phyloP scores from a whole-genome alignment of 1,140 invertebrate species.

The Lineus longissimus region DNA sequence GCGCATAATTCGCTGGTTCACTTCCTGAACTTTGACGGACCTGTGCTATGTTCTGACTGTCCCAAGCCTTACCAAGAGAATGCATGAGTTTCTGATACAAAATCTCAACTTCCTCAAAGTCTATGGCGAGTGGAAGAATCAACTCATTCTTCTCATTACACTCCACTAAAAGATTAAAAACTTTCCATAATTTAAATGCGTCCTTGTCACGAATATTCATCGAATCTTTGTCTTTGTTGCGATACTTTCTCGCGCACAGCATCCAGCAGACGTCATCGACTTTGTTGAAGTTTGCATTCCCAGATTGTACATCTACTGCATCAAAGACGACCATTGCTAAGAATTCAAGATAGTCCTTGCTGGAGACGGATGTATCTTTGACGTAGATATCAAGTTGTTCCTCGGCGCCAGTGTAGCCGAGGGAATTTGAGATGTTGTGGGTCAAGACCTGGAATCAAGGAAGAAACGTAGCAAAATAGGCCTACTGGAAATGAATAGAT shows the following conservation, averaged over 20 bases:
- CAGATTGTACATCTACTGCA: conserved; percentile 46
- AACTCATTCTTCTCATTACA: conserved; percentile 27
- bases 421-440: conserved; percentile 67
- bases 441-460: conserved; percentile 66
- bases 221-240: conserved; percentile 55
- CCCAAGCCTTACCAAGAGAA: conserved; percentile 24
- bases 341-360: conserved; percentile 71
- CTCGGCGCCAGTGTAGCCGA: conserved; percentile 71
- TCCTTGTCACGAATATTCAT: conserved; percentile 63
- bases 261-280: conserved; percentile 74
- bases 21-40: not conserved
- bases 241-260: conserved; percentile 65
- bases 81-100: conserved; percentile 40
- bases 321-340: conserved; percentile 71
- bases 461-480: conserved; percentile 15
- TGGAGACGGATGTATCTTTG: conserved; percentile 65
- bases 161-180: conserved; percentile 74
- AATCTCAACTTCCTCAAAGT: conserved; percentile 45
- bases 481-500: not conserved
- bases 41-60: conserved; percentile 13
- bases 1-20: not conserved
- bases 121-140: conserved; percentile 36
- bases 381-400: conserved; percentile 71
- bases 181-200: conserved; percentile 70
- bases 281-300: conserved; percentile 22